A percentile compares a stretch with the other conserved stretches of the same genome.
These are phyloP conservation scores for Ptilonorhynchus violaceus DNA, from an alignment of 2,113 vertebrate genomes.

Conservation along the genomic window DNA sequence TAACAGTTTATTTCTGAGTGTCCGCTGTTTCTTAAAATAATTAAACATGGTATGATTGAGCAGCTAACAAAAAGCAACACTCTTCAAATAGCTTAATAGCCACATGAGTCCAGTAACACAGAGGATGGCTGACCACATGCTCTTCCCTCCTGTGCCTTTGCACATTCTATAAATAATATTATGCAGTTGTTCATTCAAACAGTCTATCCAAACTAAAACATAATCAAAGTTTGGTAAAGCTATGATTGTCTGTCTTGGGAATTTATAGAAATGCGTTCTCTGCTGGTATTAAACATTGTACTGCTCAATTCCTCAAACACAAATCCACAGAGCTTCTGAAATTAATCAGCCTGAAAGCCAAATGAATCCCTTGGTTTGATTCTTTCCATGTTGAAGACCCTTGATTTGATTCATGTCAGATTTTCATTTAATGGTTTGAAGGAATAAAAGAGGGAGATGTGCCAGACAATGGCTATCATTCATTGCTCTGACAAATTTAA, in stretches of 20 bases:
- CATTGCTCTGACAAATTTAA: constrained; percentile 60
- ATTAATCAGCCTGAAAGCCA: constrained; percentile 61
- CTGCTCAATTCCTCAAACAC: constrained; percentile 5
- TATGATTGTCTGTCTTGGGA: constrained; percentile 1
- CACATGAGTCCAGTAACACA: neutral
- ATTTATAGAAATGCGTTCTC: constrained; percentile 7
- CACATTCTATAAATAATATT: neutral
- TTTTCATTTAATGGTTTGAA: constrained; percentile 61
- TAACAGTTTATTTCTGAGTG: neutral
- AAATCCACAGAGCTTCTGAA: constrained; percentile 24
- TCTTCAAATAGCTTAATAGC: constrained; percentile 15
- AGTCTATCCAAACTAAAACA: constrained; percentile 28
- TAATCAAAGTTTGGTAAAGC: constrained; percentile 36
- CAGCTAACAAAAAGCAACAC: constrained; percentile 5
- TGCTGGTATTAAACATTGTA: neutral
- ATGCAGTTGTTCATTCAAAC: constrained; percentile 5
- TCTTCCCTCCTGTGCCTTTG: neutral
- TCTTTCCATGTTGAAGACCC: constrained; percentile 22
- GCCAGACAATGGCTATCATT: constrained; percentile 53
- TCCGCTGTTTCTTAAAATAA: constrained; percentile 10
- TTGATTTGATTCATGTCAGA: constrained; percentile 62
- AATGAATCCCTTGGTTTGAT: constrained; percentile 46
- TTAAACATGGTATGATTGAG: neutral
- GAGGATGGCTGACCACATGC: neutral
- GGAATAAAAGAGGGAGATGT: constrained; percentile 37